Evolutionary conservation across 2,888 invertebrate species (phyloP).

Genomic region (Galeopsomyia nigrocyanea): DNA sequence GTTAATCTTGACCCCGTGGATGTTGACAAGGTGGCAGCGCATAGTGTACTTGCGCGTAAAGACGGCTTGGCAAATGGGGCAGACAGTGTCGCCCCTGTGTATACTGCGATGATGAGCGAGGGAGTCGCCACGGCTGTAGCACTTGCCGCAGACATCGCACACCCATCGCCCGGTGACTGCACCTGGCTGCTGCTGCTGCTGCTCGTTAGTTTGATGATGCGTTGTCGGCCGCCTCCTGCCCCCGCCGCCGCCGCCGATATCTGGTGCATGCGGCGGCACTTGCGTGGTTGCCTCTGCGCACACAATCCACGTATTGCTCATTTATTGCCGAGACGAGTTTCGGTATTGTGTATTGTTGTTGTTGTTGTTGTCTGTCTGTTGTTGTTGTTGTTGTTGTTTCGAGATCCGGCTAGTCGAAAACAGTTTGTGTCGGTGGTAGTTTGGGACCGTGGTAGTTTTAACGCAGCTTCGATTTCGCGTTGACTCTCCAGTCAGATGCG

Average conservation of each 20-base stretch:
- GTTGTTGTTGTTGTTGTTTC: too few species aligned
- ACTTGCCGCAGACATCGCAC: conserved; percentile 69
- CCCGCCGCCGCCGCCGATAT: conserved; percentile 47
- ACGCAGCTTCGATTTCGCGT: too few species aligned
- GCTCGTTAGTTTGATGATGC: conserved; percentile 16
- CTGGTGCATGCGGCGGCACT: conserved; percentile 48
- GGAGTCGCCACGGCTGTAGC: conserved; percentile 68
- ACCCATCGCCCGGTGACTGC: conserved; percentile 62
- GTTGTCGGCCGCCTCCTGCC: conserved; percentile 4
- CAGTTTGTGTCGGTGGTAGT: too few species aligned
- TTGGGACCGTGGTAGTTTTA: too few species aligned
- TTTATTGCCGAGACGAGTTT: conserved; percentile 47
- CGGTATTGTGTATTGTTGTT: too few species aligned
- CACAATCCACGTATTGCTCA: conserved; percentile 68
- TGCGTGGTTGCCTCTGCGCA: conserved; percentile 66
- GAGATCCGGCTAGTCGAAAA: too few species aligned
- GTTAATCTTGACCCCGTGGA: conserved; percentile 63
- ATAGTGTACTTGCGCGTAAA: conserved; percentile 68
- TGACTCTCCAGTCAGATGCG: too few species aligned
- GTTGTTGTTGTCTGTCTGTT: too few species aligned
- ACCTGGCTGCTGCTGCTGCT: conserved; percentile 13
- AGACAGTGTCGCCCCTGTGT: conserved; percentile 68
- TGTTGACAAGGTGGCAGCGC: conserved; percentile 67
- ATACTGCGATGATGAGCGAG: conserved; percentile 68
- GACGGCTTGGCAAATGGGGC: conserved; percentile 67